Base-by-base conservation (phyloP, 2,113 vertebrate genomes). In the Caretta caretta region DNA sequence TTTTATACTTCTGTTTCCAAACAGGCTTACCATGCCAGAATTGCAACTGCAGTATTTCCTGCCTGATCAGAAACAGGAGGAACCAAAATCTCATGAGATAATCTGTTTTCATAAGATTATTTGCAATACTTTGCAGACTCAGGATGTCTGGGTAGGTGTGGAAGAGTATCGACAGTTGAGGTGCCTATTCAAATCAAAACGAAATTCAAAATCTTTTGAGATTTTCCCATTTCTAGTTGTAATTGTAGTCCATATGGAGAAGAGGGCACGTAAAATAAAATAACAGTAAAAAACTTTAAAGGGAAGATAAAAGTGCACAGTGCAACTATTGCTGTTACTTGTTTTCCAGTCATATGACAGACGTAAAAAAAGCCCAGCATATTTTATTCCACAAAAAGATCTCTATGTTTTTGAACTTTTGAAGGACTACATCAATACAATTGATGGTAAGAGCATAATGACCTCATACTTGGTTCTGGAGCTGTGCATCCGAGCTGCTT, bases 401-500 rank as follows among this genome's bases (percentile, higher is more conserved):
- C 53, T 89, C 95, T 88, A 25, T 94, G 7, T 76, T 94, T 96
- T 59, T 89, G 83, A 95, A 95, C 84, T 94, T 96, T 86, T 76
- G 90, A 90, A 96, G 89, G 57, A 46, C 50, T 96, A 93, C 72
- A 95, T 91, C 80, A 79, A 88, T 88, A 79, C 56, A 95, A 96
- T 91, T 75, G 96, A 94, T 78, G 86, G 46, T 69, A 82, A 90
- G 90, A 96, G 5, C 31, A 62, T 49, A 79, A 82, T 95, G 92
- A 94, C 90, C 92, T 96, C 92, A 78, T 90, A 54, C 56, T 93
- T 94, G 69, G 38, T 88, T 90, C 79, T 85, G n/a, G 54, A 90
- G 31, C 75, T 72, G 90, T 72, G 86, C 65, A 90, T 94, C 93
- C 95, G 75, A 94, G 88, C 85, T 94, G 86, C 94, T 97, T 95